Conservation (phyloP, 2,888 invertebrate genomes). For the Tromatobia lineatoria region DNA sequence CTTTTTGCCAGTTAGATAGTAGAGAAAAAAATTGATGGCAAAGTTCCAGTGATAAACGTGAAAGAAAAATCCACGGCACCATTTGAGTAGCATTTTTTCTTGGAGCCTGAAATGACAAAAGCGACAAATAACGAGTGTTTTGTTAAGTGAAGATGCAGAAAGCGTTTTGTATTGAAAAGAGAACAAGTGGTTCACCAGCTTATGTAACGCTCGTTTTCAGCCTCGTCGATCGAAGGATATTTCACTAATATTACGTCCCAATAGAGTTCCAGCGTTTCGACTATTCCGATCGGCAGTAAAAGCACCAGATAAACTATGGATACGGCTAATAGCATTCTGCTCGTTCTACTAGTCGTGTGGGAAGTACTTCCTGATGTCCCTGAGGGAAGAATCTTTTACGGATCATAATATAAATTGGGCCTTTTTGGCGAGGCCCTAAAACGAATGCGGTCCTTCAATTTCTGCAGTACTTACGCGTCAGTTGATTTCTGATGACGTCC, state of each 20-base stretch:
- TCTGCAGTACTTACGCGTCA: slow-evolving; percentile 76
- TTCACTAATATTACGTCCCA: slow-evolving; percentile 80
- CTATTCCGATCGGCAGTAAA: slow-evolving; percentile 82
- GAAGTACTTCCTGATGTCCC: slow-evolving; percentile 73
- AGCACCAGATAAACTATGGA: slow-evolving; percentile 83
- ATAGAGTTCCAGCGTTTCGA: slow-evolving; percentile 83
- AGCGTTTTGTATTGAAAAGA: slow-evolving; percentile 11
- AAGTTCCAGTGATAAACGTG: slow-evolving; percentile 84
- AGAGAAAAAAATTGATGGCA: slow-evolving; percentile 83
- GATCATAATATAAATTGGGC: slow-evolving; percentile 33
- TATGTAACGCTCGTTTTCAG: slow-evolving; percentile 77
- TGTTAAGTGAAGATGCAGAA: too few relatives aligned
- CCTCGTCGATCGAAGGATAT: slow-evolving; percentile 69
- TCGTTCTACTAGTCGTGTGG: slow-evolving; percentile 76
- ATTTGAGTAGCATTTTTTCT: slow-evolving; percentile 82
- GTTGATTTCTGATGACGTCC: slow-evolving; percentile 75
- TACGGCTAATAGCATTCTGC: slow-evolving; percentile 81
- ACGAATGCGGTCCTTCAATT: neutral
- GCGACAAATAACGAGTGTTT: slow-evolving; percentile 7
- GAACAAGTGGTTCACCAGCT: slow-evolving; percentile 76
- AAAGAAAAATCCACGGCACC: slow-evolving; percentile 83
- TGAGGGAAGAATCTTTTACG: slow-evolving; percentile 65
- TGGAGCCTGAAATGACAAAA: slow-evolving; percentile 77
- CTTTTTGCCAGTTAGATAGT: slow-evolving; percentile 82
- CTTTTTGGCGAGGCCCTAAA: neutral